A percentile compares a stretch with the other conserved stretches of the same genome.
Evolutionary conservation across 2,113 vertebrate genomes (phyloP).

Genomic region (Stictonetta naevosa): DNA sequence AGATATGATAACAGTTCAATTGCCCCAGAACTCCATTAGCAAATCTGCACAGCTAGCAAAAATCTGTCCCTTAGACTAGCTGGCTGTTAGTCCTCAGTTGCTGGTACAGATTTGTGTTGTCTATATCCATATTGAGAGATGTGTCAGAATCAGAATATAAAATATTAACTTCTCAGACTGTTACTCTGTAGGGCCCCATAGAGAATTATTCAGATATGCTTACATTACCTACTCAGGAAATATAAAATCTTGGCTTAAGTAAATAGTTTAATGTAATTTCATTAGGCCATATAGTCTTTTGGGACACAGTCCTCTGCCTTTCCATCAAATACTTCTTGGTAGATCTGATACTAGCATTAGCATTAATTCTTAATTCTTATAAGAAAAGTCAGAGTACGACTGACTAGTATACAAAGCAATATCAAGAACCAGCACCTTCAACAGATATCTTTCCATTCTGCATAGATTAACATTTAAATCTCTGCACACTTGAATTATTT

Average conservation of each 20-base stretch:
- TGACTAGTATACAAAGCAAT: not conserved
- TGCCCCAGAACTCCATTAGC: not conserved
- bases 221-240: not conserved
- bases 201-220: not conserved
- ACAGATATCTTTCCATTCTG: not conserved
- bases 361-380: not conserved
- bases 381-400: not conserved
- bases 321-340: not conserved
- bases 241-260: not conserved
- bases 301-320: not conserved
- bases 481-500: not conserved
- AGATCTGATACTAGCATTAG: not conserved
- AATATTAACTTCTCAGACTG: not conserved
- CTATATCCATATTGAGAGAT: not conserved
- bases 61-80: not conserved
- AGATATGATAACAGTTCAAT: not conserved
- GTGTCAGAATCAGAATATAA: not conserved
- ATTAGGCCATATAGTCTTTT: not conserved
- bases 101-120: not conserved
- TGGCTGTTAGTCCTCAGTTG: not conserved
- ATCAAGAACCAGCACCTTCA: not conserved
- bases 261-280: not conserved
- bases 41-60: not conserved
- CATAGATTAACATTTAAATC: not conserved
- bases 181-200: not conserved